Conservation (phyloP, 2,113 vertebrate species). For the Syngnathoides biaculeatus region DNA sequence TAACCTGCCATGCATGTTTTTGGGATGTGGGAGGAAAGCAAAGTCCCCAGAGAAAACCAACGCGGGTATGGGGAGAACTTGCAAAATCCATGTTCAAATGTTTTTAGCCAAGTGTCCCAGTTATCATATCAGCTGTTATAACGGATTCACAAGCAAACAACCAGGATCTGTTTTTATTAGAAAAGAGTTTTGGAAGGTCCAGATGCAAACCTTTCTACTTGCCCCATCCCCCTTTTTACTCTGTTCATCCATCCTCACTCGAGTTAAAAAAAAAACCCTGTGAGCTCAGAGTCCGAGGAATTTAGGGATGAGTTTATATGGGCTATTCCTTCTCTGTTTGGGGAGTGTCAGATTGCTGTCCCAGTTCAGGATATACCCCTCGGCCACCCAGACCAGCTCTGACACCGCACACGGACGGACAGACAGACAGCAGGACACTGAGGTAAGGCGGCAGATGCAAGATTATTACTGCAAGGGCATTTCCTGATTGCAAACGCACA, state of each 20-base stretch:
- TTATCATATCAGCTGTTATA: conserved; percentile 45
- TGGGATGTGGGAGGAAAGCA: too few relatives aligned
- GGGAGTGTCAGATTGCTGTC: conserved; percentile 43
- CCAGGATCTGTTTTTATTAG: conserved; percentile 69
- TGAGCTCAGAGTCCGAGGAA: conserved; percentile 68
- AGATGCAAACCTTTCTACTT: conserved; percentile 59
- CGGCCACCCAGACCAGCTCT: conserved; percentile 15
- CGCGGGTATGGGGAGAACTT: too few relatives aligned
- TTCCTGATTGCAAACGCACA: neutral
- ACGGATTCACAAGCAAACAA: conserved; percentile 9
- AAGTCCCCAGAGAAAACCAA: too few relatives aligned
- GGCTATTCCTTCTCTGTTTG: conserved; percentile 27
- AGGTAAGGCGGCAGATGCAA: conserved; percentile 40
- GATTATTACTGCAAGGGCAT: neutral
- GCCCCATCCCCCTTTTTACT: conserved; percentile 35
- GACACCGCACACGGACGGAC: conserved; percentile 8
- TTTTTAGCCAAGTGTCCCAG: conserved; percentile 20
- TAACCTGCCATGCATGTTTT: too few relatives aligned
- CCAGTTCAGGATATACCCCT: conserved; percentile 19
- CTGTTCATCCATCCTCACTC: conserved; percentile 43
- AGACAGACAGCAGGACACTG: conserved; percentile 12
- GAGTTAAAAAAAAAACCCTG: conserved; percentile 72
- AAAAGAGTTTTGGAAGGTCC: conserved; percentile 43
- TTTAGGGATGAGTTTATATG: conserved; percentile 53
- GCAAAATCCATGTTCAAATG: too few relatives aligned